Evolutionary conservation across 2,113 vertebrate genomes (phyloP), one percentile per base, ranked within the genome.

Genomic region (Cheilinus undulatus): DNA sequence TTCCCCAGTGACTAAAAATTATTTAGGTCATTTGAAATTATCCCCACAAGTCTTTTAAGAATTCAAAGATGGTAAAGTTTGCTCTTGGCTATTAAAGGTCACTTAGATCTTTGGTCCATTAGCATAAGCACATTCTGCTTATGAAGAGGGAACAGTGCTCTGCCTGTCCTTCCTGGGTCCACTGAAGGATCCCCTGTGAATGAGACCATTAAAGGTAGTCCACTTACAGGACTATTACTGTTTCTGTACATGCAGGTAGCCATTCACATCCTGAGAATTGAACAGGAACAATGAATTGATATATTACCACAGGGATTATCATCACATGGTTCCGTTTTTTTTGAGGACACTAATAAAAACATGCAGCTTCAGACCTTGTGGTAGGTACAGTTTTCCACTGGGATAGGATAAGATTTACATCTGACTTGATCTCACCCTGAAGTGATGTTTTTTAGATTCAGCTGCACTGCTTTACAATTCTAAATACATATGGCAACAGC

Each of bases 11-110:
- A 88, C 73, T 73, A 27, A 60, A 82, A 88, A 83, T 77, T 50
- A 91, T 91, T 90, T 85, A 83, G 78, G 89, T 92, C 84, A 83
- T 85, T 83, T 82, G 68, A 88, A 82, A 84, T 86, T 34, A 78
- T 87, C 84, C 74, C 60, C 76, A 80, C 63, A 85, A 76, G 81
- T 79, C 77, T 82, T 89, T 89, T 84, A 72, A 86, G 70, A 92
- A 89, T 85, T 85, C 77, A 88, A 76, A 83, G 76, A 85, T 86
- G 52, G 72, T 86, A 42, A 69, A 73, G 71, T 83, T 86, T 84
- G 73, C 82, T 77, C 79, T 81, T 71, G 69, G 83, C 78, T 63
- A 70, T 62, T 86, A 83, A 90, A 90, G 88, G 86, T 88, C 85
- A 88, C 85, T 84, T 76, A 69, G 79, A 86, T 85, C 66, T 78